Conservation (phyloP, 2,113 vertebrate species). For the Agelaius tricolor region DNA sequence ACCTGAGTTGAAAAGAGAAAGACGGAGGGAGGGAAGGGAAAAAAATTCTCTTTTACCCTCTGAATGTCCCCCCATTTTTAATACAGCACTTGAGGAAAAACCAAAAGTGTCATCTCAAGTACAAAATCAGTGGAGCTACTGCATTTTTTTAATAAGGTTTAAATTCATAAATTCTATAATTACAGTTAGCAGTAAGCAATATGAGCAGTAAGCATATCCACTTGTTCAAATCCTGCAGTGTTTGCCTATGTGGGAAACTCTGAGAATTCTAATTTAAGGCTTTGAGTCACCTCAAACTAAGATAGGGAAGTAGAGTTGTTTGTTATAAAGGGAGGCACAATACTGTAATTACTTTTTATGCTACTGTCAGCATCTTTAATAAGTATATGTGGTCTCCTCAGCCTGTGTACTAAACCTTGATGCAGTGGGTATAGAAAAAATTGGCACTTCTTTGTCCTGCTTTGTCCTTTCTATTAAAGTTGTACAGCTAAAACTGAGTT, state of each 20-base stretch:
- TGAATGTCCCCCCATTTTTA: not conserved
- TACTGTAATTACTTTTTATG: constrained; percentile 66
- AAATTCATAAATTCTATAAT: constrained; percentile 50
- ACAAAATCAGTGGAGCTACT: not conserved
- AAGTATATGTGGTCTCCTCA: constrained; percentile 26
- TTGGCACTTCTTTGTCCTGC: constrained; percentile 3
- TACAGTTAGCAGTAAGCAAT: not conserved
- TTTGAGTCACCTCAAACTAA: constrained; percentile 48
- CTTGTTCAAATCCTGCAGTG: constrained; percentile 31
- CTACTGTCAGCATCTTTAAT: constrained; percentile 55
- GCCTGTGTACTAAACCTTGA: constrained; percentile 10
- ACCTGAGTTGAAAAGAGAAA: not conserved
- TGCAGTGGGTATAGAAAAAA: not conserved
- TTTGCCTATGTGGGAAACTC: constrained; percentile 5
- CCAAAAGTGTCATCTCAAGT: not conserved
- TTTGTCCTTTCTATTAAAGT: constrained; percentile 1
- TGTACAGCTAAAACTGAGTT: not conserved
- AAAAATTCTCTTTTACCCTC: not conserved
- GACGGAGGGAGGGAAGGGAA: fast-evolving
- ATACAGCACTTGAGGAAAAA: not conserved
- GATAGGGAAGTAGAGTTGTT: constrained; percentile 7
- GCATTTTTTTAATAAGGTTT: constrained; percentile 13
- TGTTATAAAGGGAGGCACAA: constrained; percentile 43
- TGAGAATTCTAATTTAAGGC: constrained; percentile 58
- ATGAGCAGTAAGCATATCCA: constrained; percentile 10